Conservation (phyloP, 2,113 vertebrate genomes). For the Suricata suricatta region DNA sequence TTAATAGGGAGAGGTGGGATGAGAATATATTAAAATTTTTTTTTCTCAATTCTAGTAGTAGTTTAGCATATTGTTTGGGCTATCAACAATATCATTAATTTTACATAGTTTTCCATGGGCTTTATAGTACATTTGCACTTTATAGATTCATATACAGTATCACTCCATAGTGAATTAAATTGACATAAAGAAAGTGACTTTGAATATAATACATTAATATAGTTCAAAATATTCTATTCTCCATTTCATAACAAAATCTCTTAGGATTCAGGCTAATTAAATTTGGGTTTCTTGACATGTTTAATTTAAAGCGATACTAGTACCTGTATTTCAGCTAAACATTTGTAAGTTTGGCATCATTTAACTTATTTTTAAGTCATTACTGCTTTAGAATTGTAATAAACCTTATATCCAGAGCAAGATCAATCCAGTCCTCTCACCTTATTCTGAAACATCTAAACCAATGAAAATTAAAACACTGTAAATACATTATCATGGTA, state of each 20-base stretch:
- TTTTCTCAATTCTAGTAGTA: background rate
- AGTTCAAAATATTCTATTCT: slow-evolving; percentile 12
- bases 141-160: background rate
- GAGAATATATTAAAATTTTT: background rate
- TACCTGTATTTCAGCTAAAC: background rate
- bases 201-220: slow-evolving; percentile 8
- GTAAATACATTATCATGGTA: background rate
- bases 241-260: background rate
- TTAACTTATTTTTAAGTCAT: slow-evolving; percentile 26
- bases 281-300: background rate
- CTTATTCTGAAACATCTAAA: background rate
- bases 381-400: background rate
- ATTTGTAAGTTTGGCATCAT: background rate
- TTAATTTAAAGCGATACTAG: background rate
- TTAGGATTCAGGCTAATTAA: slow-evolving; percentile 21
- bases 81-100: background rate
- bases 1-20: background rate
- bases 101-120: background rate
- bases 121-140: background rate
- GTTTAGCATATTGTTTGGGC: background rate
- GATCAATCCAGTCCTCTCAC: background rate
- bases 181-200: background rate
- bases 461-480: background rate
- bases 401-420: background rate
- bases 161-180: background rate